A percentile compares a stretch with the other conserved stretches of the same genome.
phyloP scores from a whole-genome alignment of 2,113 vertebrate species.

The Osmerus eperlanus region DNA sequence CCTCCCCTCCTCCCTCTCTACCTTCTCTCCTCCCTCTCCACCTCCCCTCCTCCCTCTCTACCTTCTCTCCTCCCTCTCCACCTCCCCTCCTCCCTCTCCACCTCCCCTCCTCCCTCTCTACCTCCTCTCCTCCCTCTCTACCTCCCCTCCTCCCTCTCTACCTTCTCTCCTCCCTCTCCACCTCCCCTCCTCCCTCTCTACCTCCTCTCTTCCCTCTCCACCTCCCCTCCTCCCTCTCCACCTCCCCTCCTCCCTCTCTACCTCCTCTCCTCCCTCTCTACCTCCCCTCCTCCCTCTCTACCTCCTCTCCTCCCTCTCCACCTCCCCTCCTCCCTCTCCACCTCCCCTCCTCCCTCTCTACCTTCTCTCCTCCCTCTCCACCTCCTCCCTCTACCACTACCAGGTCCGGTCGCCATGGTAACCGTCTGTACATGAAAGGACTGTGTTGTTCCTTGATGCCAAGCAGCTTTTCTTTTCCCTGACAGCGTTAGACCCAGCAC shows the following conservation, averaged over 20 bases:
- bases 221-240: too few relatives aligned
- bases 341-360: constrained; percentile 17
- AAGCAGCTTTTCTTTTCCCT: too few relatives aligned
- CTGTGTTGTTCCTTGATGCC: too few relatives aligned
- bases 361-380: background rate
- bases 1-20: too few relatives aligned
- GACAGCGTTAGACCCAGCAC: too few relatives aligned
- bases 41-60: constrained; percentile 17
- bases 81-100: too few relatives aligned
- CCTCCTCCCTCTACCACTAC: too few relatives aligned
- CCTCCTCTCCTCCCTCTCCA: too few relatives aligned
- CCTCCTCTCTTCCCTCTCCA: background rate
- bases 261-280: background rate
- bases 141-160: too few relatives aligned
- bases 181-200: constrained; percentile 17
- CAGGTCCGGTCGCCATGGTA: too few relatives aligned
- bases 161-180: background rate
- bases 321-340: background rate
- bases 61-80: background rate
- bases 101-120: constrained; percentile 17
- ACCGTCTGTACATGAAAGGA: too few relatives aligned
- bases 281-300: background rate
- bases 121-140: background rate
- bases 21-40: background rate
- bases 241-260: background rate